Evolutionary conservation across 2,888 invertebrate genomes (phyloP), one percentile per base, ranked within the genome.

Genomic region (Tenthredo scrophulariae): DNA sequence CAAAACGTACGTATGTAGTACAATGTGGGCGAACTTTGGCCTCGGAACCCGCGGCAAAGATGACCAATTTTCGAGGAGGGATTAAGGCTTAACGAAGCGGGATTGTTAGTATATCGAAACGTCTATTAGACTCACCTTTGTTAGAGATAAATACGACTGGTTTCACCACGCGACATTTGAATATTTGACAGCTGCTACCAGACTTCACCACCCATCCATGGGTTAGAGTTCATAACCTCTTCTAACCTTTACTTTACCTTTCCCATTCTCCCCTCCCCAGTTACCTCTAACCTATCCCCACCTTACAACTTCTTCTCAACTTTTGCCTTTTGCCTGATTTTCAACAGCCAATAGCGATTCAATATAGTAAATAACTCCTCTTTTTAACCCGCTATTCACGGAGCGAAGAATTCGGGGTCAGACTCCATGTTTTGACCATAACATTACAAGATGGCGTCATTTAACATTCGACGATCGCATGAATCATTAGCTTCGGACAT

Each of bases 211-310:
- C 88, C 87, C 86, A 88, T 88, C 85, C 87, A 87, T 88, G 89
- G 89, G 90, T 90, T 89, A 89, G 90, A 91, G 91, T 91, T 91
- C 91, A 90, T 91, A 91, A 91, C 91, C 91, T 91, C 90, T 89
- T 90, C 88, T 90, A 91, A 90, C 91, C 91, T 91, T 91, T 89
- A 87, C 87, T 88, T 89, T 89, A 89, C 90, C 89, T 89, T 90
- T 90, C 86, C 89, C 87, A 88, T 87, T 58, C 89, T 89, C 88
- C 88, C 86, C 87, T 83, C 87, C 87, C 86, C 85, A 62, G 85
- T 86, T 65, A 87, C 86, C 82, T 83, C 83, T 83, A 83, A 86
- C 86, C 87, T 87, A 88, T 85, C 87, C 90, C 89, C 88, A 87
- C 88, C 86, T 85, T 87, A 86, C 86, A 87, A 87, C 88, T 87